These are phyloP conservation scores for Lethenteron camtschaticum DNA, from an alignment of 2,113 vertebrate genomes.

Conservation along the genomic window DNA sequence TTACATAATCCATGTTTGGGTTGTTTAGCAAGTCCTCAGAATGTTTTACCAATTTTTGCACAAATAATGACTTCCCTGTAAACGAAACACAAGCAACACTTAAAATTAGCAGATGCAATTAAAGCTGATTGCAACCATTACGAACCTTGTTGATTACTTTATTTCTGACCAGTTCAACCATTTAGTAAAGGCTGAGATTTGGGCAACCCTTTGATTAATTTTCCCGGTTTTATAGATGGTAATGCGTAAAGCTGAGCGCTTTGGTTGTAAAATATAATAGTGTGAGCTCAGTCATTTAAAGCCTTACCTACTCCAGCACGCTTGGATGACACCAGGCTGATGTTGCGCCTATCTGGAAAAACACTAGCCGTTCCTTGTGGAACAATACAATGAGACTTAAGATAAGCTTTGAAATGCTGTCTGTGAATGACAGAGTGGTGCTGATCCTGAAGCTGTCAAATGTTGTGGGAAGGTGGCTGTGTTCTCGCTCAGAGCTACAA, in stretches of 20 bases:
- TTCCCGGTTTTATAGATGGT: no score
- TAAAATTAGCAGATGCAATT: constrained; percentile 14
- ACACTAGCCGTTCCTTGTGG: constrained; percentile 8
- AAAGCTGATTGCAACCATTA: no score
- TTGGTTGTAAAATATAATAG: no score
- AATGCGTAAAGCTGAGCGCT: no score
- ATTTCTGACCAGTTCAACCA: no score
- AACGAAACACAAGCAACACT: constrained; percentile 5
- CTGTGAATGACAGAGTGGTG: constrained; percentile 14
- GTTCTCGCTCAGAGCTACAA: constrained; percentile 23
- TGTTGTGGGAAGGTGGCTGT: constrained; percentile 29
- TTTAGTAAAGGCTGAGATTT: no score
- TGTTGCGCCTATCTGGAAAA: constrained; percentile 21
- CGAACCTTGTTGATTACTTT: no score
- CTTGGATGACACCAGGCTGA: constrained; percentile 27
- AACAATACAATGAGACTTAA: constrained; percentile 21
- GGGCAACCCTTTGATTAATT: no score
- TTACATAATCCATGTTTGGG: constrained; percentile 22
- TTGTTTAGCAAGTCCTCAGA: constrained; percentile 17
- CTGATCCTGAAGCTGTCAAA: constrained; percentile 28
- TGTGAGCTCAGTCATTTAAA: no score
- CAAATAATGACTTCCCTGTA: constrained; percentile 72
- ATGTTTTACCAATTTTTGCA: constrained; percentile 37
- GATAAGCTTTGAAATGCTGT: constrained; percentile 16
- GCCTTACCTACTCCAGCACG: constrained; percentile 30